Conservation (phyloP, 2,797 vertebrate species). For the Leucoraja ocellata region DNA sequence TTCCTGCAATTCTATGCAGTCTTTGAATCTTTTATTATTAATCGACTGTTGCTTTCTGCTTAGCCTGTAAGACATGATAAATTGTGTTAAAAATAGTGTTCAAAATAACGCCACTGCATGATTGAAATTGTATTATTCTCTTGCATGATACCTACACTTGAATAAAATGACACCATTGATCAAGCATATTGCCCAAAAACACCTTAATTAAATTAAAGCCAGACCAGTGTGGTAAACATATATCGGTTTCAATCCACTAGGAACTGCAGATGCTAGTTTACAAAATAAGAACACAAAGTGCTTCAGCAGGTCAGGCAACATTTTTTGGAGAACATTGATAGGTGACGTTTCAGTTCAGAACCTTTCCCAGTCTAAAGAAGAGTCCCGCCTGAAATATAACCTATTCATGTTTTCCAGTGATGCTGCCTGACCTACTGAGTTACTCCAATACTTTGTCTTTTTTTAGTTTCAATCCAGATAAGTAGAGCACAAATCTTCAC, state of each 20-base stretch:
- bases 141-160: neutral
- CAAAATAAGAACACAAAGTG: too few relatives aligned
- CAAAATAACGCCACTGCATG: constrained; percentile 8
- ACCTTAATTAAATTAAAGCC: neutral
- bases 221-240: neutral
- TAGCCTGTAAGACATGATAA: neutral
- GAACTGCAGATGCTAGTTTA: too few relatives aligned
- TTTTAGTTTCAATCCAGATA: neutral
- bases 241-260: neutral
- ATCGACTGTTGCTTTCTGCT: neutral
- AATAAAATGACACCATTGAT: neutral
- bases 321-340: too few relatives aligned
- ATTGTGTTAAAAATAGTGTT: neutral
- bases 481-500: neutral
- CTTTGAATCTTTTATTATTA: neutral
- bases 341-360: too few relatives aligned
- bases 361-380: too few relatives aligned
- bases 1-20: neutral
- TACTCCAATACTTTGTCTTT: too few relatives aligned
- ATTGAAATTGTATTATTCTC: neutral
- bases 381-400: too few relatives aligned
- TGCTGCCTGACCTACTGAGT: too few relatives aligned
- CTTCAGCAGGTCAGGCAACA: too few relatives aligned
- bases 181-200: neutral
- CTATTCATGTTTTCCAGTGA: too few relatives aligned